phyloP scores from a whole-genome alignment of 2,113 vertebrate species.

The Acanthisitta chloris region DNA sequence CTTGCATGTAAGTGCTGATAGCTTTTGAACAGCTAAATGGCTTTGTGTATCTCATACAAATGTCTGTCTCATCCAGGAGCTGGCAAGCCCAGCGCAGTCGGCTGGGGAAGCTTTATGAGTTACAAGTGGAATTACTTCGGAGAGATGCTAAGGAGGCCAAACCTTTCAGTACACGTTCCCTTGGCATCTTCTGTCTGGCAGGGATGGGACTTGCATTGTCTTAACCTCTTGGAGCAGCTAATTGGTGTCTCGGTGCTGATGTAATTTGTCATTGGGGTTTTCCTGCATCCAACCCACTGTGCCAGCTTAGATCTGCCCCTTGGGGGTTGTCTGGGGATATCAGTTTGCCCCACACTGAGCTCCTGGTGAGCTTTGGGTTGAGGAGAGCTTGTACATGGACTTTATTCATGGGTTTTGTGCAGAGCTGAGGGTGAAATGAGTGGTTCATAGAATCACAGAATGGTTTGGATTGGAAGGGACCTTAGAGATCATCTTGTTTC shows the following conservation, averaged over 20 bases:
- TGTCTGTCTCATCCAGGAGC: slow-evolving; percentile 47
- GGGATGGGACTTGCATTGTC: not conserved
- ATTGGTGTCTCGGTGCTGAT: not conserved
- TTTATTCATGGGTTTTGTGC: not conserved
- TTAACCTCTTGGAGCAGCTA: not conserved
- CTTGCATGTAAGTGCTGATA: slow-evolving; percentile 65
- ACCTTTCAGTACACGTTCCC: not conserved
- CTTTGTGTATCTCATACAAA: slow-evolving; percentile 67
- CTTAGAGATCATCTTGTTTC: not conserved
- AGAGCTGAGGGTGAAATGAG: not conserved
- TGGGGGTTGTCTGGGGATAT: not conserved
- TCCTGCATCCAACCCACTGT: rapidly evolving
- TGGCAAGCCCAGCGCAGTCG: not conserved
- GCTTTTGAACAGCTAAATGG: slow-evolving; percentile 70
- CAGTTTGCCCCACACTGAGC: not conserved
- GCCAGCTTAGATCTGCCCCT: not conserved
- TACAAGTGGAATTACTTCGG: slow-evolving; percentile 53
- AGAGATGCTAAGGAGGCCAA: slow-evolving; percentile 36
- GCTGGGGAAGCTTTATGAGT: slow-evolving; percentile 52
- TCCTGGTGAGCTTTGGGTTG: not conserved
- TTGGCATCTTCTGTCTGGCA: not conserved
- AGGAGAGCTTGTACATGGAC: not conserved
- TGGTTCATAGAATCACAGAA: not conserved
- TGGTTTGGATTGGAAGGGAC: not conserved
- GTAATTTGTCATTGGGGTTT: not conserved